These are phyloP conservation scores for Chironomus tentans DNA, from an alignment of 2,888 invertebrate species.

Conservation along the genomic window DNA sequence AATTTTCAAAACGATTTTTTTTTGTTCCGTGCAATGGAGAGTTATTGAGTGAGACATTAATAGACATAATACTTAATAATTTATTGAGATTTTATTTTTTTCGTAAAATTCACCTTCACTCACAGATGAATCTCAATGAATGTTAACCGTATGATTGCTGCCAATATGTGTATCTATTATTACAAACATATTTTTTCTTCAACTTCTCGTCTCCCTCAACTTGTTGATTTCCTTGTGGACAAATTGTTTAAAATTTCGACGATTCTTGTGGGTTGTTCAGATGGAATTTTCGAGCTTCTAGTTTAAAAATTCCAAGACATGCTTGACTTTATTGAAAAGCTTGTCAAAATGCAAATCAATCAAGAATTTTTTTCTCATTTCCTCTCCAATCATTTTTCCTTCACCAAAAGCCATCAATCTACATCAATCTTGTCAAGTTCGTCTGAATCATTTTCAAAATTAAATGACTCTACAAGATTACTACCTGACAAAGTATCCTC, in stretches of 20 bases:
- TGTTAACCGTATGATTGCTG: not conserved
- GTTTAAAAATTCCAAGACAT: too few relatives aligned
- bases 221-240: too few relatives aligned
- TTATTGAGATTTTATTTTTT: not conserved
- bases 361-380: not conserved
- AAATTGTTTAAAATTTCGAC: too few relatives aligned
- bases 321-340: not conserved
- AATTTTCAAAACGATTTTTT: too few relatives aligned
- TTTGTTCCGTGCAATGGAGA: not conserved
- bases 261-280: too few relatives aligned
- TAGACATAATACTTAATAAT: not conserved
- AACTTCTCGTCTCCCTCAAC: too few relatives aligned
- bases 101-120: constrained; percentile 6
- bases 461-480: too few relatives aligned
- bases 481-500: too few relatives aligned
- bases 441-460: too few relatives aligned
- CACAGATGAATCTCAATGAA: not conserved
- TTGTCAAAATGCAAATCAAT: not conserved
- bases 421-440: not conserved
- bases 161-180: too few relatives aligned
- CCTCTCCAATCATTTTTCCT: not conserved
- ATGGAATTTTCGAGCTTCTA: too few relatives aligned
- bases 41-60: not conserved
- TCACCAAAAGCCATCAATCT: not conserved
- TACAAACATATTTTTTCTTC: too few relatives aligned